Conservation (phyloP, 2,888 invertebrate species). For the Emmelina monodactyla region DNA sequence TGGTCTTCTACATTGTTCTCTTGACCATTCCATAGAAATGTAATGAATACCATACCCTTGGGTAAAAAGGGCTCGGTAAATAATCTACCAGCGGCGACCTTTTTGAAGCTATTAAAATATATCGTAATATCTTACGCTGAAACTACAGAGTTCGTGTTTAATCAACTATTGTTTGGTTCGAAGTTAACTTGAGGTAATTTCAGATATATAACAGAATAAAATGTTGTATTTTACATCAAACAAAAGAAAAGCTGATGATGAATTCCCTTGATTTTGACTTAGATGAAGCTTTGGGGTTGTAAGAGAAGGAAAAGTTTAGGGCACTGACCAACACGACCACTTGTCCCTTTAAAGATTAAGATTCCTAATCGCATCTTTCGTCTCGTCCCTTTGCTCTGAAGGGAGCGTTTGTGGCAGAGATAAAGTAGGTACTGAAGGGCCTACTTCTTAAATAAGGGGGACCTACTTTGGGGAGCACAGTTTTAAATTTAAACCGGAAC, state of each 20-base stretch:
- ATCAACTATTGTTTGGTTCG: too few species aligned
- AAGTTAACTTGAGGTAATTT: too few species aligned
- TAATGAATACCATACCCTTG: constrained; percentile 19
- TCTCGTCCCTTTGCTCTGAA: constrained; percentile 33
- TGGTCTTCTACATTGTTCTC: constrained; percentile 42
- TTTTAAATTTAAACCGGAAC: too few species aligned
- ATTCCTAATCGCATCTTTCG: constrained; percentile 42
- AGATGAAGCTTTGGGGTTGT: constrained; percentile 1
- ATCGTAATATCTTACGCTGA: too few species aligned
- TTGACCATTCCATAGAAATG: constrained; percentile 28
- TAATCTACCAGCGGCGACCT: not conserved
- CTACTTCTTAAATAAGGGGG: constrained; percentile 55
- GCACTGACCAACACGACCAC: constrained; percentile 19
- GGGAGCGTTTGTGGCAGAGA: constrained; percentile 47
- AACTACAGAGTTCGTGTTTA: too few species aligned
- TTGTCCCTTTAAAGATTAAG: constrained; percentile 41
- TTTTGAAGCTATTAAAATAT: not conserved
- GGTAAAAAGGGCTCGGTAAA: constrained; percentile 14
- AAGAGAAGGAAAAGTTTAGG: constrained; percentile 10
- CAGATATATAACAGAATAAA: too few species aligned
- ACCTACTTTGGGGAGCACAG: too few species aligned
- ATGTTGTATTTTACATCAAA: too few species aligned
- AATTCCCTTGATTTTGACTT: not conserved
- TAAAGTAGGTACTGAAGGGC: constrained; percentile 52
- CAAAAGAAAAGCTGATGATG: not conserved